These are phyloP conservation scores for Cisticola juncidis DNA, from an alignment of 2,113 vertebrate genomes.

Conservation along the genomic window DNA sequence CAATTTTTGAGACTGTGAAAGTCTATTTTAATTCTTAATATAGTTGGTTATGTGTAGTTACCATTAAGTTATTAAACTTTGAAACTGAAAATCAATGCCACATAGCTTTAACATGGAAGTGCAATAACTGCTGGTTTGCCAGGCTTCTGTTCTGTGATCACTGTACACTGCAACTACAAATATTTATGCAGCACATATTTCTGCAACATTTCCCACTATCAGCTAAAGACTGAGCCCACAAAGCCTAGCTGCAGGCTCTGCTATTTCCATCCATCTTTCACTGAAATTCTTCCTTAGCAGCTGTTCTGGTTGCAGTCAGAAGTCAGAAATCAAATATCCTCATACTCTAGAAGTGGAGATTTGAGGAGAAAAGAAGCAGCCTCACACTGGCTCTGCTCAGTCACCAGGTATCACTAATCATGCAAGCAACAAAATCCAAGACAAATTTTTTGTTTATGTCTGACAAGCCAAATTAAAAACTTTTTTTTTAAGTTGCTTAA, in stretches of 20 bases:
- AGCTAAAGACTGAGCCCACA: not conserved
- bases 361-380: not conserved
- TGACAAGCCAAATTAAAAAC: conserved; percentile 22
- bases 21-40: not conserved
- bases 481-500: conserved; percentile 17
- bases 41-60: not conserved
- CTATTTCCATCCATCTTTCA: not conserved
- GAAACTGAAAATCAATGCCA: conserved; percentile 1
- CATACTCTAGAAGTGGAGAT: not conserved
- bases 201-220: not conserved
- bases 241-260: not conserved
- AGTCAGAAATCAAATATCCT: not conserved
- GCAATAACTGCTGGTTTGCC: not conserved
- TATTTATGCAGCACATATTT: not conserved
- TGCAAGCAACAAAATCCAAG: conserved; percentile 12
- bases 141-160: not conserved
- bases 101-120: not conserved
- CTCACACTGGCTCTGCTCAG: not conserved
- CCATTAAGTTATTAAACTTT: not conserved
- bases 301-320: not conserved
- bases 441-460: not conserved
- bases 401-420: not conserved
- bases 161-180: not conserved
- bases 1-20: not conserved
- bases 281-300: not conserved